A percentile compares a stretch with the other conserved stretches of the same genome.
These are phyloP conservation scores for Agonopterix alstromeriana DNA, from an alignment of 2,888 invertebrate species.

Conservation along the genomic window DNA sequence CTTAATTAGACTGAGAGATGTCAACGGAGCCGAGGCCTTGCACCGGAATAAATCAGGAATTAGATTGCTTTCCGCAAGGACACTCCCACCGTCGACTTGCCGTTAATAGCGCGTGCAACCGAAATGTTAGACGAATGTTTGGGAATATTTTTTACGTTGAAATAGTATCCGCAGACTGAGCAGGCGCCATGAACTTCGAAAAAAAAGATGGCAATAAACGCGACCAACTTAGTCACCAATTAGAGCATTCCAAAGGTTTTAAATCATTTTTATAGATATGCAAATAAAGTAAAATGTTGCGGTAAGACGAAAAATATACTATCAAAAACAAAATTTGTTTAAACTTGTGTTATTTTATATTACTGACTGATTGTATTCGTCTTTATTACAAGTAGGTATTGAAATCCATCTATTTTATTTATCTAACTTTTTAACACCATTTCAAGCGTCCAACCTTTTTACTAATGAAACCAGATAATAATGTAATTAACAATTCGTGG, in stretches of 20 bases:
- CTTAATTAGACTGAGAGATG: slow-evolving; percentile 65
- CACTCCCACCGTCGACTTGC: slow-evolving; percentile 66
- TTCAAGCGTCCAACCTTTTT: neutral
- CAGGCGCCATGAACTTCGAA: slow-evolving; percentile 46
- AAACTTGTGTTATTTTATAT: too few relatives aligned
- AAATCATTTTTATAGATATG: slow-evolving; percentile 17
- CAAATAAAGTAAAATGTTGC: too few relatives aligned
- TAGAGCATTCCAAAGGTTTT: slow-evolving; percentile 36
- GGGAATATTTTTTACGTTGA: slow-evolving; percentile 56
- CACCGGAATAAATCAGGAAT: slow-evolving; percentile 63
- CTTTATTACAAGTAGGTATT: too few relatives aligned
- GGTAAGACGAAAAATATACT: too few relatives aligned
- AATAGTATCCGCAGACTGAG: slow-evolving; percentile 42
- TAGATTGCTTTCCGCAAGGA: slow-evolving; percentile 70
- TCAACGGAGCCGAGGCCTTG: slow-evolving; percentile 53
- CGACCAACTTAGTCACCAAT: slow-evolving; percentile 40
- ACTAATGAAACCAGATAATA: neutral
- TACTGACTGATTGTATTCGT: too few relatives aligned
- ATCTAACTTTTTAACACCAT: neutral
- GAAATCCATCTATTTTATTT: too few relatives aligned
- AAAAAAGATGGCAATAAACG: slow-evolving; percentile 41
- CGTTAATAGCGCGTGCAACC: slow-evolving; percentile 74
- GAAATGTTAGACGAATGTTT: slow-evolving; percentile 62
- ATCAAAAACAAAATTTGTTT: too few relatives aligned
- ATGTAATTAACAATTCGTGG: slow-evolving; percentile 47